Percentiles rank a stretch among this genome's conserved stretches.
These are phyloP conservation scores for Procambarus clarkii DNA, from an alignment of 1,140 invertebrate genomes.

Conservation along the genomic window DNA sequence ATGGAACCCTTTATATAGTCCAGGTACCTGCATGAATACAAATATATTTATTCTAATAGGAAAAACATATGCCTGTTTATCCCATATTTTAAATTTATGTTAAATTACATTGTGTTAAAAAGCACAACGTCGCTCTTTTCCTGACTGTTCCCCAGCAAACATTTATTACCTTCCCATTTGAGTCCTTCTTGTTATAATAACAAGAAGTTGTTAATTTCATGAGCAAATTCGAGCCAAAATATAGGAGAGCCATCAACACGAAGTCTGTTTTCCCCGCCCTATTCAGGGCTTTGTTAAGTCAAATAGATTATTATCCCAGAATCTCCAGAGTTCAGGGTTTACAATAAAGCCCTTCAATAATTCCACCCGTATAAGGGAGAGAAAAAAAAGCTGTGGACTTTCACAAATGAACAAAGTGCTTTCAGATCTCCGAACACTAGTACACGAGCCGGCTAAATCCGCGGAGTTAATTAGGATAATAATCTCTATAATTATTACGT, in stretches of 20 bases:
- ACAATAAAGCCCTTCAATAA: background rate
- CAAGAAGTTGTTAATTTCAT: background rate
- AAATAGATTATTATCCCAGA: background rate
- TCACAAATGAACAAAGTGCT: background rate
- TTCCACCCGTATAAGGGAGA: too few relatives aligned
- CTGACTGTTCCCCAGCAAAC: too few relatives aligned
- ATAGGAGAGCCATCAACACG: background rate
- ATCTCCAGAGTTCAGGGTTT: background rate
- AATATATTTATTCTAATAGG: too few relatives aligned
- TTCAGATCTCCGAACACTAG: too few relatives aligned
- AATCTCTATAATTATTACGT: constrained; percentile 2
- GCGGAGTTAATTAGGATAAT: background rate
- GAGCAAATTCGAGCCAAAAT: background rate
- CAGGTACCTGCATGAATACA: too few relatives aligned
- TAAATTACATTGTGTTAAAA: too few relatives aligned
- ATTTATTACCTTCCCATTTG: too few relatives aligned
- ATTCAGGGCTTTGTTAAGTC: background rate
- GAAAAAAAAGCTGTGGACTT: background rate
- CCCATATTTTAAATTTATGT: too few relatives aligned
- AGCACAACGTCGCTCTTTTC: too few relatives aligned
- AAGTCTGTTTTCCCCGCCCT: background rate
- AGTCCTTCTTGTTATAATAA: too few relatives aligned
- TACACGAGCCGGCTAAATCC: background rate
- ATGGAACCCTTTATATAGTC: too few relatives aligned
- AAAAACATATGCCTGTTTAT: too few relatives aligned